Base-by-base conservation (phyloP, 2,797 vertebrate species). In the Muscicapa comitata region DNA sequence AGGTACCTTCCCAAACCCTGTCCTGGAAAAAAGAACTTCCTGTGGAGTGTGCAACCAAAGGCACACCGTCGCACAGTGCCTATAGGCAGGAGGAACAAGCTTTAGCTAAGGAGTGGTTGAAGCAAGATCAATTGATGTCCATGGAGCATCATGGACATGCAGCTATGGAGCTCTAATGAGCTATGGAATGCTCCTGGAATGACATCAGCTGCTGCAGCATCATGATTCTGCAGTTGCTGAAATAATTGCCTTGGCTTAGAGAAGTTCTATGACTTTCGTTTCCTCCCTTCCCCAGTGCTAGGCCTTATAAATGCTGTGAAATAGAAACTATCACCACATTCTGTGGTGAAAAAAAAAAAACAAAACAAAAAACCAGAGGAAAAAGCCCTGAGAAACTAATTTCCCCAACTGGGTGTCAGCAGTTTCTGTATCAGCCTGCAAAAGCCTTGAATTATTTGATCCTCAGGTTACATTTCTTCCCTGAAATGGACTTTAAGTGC, bases 11-110 rank as follows among this genome's bases (percentile, higher is more conserved):
- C 68, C 59, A 57, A 70, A 73, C 1, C 23, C 19, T 7, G 1
- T 21, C 25, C 54, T 20, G 9, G 43, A 28, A 47, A 66, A 68
- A 31, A 42, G 13, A 13, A 18, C 59, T 68, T 31, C 9, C 40
- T 79, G 61, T 12, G 12, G 47, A 42, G 33, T 5, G 14, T 43
- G 19, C 28, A 18, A 3, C 23, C 50, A 3, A 42, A 61, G 40
- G n/a, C 28, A 5, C 2, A 5, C 4, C 19, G 6, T 2, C 35
- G 29, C 51, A 65, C 47, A 10, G 24, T 10, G 45, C 72, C 62
- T 31, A 9, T 11, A 17, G 16, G 43, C 2, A 57, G 2, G 3
- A 67, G 20, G 37, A 43, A 55, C 5, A 1, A 0, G 1, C 21
- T 71, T 75, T 61, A 55, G 15, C 19, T 18, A 58, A 67, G 50